Base-by-base conservation (phyloP, 92 coral and sea anemone species). In the Porites rus region DNA sequence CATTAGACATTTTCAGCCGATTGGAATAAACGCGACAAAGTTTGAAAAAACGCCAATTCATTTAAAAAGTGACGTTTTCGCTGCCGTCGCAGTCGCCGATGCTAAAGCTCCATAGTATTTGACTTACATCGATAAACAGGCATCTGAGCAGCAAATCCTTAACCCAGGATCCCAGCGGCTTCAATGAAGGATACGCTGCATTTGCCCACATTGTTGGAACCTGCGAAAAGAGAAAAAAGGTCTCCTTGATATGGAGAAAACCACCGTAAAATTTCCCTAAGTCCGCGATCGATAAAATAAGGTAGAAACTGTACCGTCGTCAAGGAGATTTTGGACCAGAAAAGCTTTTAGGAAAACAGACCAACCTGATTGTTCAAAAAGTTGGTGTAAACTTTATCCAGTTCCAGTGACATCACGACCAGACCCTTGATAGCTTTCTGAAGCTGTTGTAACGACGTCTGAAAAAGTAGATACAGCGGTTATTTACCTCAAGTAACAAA, bases 391-490 rank as follows among this genome's bases (percentile, higher is more conserved):
- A 97, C 99, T 92, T 90, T 97, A 75, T 97, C 99, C 75, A 97
- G 88, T 91, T 97, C 99, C 64, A 97, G 90, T 56, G 99, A 97
- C 99, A 97, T 97, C 46, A 97, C 99, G 53, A 97, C 99, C 72
- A 97, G 91, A 77, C 99, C 99, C 82, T 97, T 97, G 84, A 97
- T 97, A 54, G 99, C 99, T 77, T 97, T 97, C 92, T 95, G 98
- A 59, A 97, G 94, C 74, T 93, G 99, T 60, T 81, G 93, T 65
- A 97, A 89, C 1, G 99, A 97, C 74, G 85, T 95, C 96, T 94
- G 68, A 54, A 12, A 22, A 54, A 43, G 65, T 13, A 74, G 43
- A 69, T 56, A 56, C 11, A 8, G 61, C 16, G 16, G 16, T 56
- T 56, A 10, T 56, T 38, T 38, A 38, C 46, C 46, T 0, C 46